Base-by-base conservation (phyloP, 2,888 invertebrate species). In the Abscondita cerata region DNA sequence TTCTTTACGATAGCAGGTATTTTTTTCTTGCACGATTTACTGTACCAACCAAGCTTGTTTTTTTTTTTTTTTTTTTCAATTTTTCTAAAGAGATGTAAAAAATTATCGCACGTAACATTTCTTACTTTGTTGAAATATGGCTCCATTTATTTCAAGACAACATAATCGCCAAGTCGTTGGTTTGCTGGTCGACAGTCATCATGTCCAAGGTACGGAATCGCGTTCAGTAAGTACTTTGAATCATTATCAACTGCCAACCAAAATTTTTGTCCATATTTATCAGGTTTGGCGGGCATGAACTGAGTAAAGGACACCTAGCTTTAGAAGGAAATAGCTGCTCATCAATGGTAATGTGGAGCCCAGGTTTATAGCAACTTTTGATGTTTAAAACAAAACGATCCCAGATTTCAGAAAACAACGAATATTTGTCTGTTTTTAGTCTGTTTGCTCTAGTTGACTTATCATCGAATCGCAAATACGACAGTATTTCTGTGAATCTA, bases 221-320 rank as follows among this genome's bases (percentile, higher is more conserved):
- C 41, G 41, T 41, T 41, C 1, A 41, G 2, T 5, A 41, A 15
- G 9, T 48, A 48, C 18, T 48, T 48, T 6, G 20, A 9, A n/a
- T 48, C 25, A 48, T 12, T 31, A 19, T 48, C 48, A 19, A 31
- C 20, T 6, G 48, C 68, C n/a, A 48, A n/a, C 13, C 13, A 41
- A 48, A 19, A 48, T 48, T 48, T 3, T 9, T 16, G 15, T 9
- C 18, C 31, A 19, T 16, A 48, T n/a, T 46, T 15, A 19, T 31
- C 48, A n/a, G 70, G 71, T 58, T 76, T 75, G 46, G 72, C 72
- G 13, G 69, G 65, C 69, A 76, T 73, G 60, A 72, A 48, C 12
- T 48, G 48, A 18, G 46, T 15, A n/a, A 46, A 46, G 16, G 6
- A 19, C 46, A 46, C n/a, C 46, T 4, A 11, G 46, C 19, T 19